These are phyloP conservation scores for Andrena dorsata DNA, from an alignment of 2,888 invertebrate genomes.

Conservation along the genomic window DNA sequence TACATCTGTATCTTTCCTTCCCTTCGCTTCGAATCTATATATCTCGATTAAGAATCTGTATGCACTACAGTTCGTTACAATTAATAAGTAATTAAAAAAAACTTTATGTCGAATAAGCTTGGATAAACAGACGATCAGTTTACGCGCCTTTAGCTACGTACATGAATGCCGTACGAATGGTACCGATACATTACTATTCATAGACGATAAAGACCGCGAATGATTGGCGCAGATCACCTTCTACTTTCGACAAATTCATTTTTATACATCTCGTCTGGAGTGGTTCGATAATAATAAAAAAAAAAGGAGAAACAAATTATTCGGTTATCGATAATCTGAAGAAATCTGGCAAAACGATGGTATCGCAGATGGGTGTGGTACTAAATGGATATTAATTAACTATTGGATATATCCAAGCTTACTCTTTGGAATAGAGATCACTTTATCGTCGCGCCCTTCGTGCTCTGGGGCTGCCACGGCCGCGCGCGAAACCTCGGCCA, in stretches of 20 bases:
- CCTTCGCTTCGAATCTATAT: conserved; percentile 30
- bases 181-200: not conserved
- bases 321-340: conserved; percentile 12
- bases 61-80: conserved; percentile 25
- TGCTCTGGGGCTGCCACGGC: conserved; percentile 77
- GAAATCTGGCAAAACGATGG: conserved; percentile 21
- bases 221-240: not conserved
- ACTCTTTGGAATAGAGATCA: conserved; percentile 16
- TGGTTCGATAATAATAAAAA: conserved; percentile 20
- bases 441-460: conserved; percentile 82
- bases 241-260: not conserved
- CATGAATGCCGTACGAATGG: not conserved
- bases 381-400: conserved; percentile 32
- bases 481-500: conserved; percentile 76
- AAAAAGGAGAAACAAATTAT: not conserved
- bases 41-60: conserved; percentile 32
- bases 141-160: not conserved
- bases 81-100: conserved; percentile 38
- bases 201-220: conserved; percentile 12
- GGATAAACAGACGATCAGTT: conserved; percentile 24
- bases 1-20: conserved; percentile 29
- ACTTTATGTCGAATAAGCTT: conserved; percentile 40
- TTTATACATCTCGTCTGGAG: not conserved
- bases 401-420: conserved; percentile 45
- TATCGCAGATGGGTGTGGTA: conserved; percentile 18